phyloP scores from a whole-genome alignment of 2,888 invertebrate genomes.

The Eupithecia subumbrata region DNA sequence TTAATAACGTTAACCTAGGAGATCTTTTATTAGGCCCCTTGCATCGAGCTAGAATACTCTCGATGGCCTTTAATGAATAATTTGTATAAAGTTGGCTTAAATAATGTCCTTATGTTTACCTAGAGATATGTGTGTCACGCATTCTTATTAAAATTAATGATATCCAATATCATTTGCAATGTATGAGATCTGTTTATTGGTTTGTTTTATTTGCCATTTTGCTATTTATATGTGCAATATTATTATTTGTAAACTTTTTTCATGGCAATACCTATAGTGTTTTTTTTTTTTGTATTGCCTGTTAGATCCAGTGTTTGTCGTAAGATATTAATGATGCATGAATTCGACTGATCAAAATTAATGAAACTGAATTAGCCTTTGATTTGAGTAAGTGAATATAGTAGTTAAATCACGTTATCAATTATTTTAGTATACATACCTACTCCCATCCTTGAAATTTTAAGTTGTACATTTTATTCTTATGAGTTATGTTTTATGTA shows the following conservation, averaged over 20 bases:
- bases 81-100: constrained; percentile 36
- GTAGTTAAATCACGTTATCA: constrained; percentile 54
- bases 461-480: constrained; percentile 80
- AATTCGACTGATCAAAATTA: constrained; percentile 67
- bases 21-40: constrained; percentile 27
- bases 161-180: constrained; percentile 77
- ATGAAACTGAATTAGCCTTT: constrained; percentile 58
- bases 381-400: constrained; percentile 53
- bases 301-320: constrained; percentile 49
- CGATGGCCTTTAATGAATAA: constrained; percentile 21
- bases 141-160: constrained; percentile 66
- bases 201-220: constrained; percentile 50
- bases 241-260: constrained; percentile 67
- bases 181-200: constrained; percentile 63
- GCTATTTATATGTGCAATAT: constrained; percentile 54
- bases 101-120: constrained; percentile 31
- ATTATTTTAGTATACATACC: constrained; percentile 56
- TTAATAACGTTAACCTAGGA: constrained; percentile 25
- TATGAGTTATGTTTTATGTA: constrained; percentile 74
- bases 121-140: constrained; percentile 36
- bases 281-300: constrained; percentile 40
- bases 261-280: constrained; percentile 48
- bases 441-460: constrained; percentile 63
- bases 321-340: constrained; percentile 58
- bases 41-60: no score